These are phyloP conservation scores for Orycteropus afer DNA, from an alignment of 2,113 vertebrate species.

Conservation along the genomic window DNA sequence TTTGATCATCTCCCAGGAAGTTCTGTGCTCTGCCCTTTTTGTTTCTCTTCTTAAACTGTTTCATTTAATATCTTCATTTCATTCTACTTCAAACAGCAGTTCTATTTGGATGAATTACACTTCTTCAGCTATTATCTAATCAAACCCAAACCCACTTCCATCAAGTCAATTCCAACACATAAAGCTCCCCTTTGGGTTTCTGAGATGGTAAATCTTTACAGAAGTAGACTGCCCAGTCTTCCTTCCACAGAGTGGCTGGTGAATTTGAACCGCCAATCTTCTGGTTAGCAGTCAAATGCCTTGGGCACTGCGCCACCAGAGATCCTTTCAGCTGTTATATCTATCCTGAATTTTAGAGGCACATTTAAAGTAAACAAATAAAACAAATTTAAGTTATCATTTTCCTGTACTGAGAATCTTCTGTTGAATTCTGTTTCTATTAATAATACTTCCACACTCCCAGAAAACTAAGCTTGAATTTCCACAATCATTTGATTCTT, in stretches of 20 bases:
- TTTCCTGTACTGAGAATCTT: background rate
- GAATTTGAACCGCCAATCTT: too few relatives aligned
- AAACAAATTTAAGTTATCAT: background rate
- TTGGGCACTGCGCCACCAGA: too few relatives aligned
- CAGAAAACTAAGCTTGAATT: background rate
- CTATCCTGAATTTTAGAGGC: background rate
- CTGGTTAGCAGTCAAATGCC: too few relatives aligned
- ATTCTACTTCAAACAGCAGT: background rate
- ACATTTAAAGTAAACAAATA: background rate
- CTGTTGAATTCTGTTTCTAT: background rate
- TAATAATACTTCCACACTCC: background rate
- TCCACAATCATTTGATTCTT: background rate
- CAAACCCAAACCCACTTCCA: too few relatives aligned
- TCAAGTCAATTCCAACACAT: too few relatives aligned
- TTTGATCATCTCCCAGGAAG: background rate
- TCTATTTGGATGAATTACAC: background rate
- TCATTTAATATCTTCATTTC: background rate
- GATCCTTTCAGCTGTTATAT: conserved; percentile 4
- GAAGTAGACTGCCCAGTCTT: too few relatives aligned
- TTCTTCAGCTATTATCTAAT: too few relatives aligned
- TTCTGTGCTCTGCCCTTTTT: background rate
- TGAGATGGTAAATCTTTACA: too few relatives aligned
- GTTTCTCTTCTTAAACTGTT: background rate
- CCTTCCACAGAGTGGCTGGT: too few relatives aligned
- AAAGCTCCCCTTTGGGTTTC: too few relatives aligned